These are phyloP conservation scores for Pocillopora meandrina DNA, from an alignment of 92 coral and sea anemone genomes.

Conservation along the genomic window DNA sequence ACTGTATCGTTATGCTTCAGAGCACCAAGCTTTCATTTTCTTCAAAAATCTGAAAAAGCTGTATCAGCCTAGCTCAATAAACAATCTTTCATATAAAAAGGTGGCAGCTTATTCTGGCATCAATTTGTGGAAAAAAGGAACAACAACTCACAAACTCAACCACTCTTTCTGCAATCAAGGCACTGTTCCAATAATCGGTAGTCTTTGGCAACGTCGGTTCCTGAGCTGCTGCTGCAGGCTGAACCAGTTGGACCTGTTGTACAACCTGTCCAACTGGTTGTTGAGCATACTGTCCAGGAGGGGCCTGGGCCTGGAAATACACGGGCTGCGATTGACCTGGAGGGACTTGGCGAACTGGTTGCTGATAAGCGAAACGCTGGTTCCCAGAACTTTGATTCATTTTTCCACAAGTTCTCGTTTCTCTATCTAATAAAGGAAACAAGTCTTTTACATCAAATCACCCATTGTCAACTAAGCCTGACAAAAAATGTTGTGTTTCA, in stretches of 20 bases:
- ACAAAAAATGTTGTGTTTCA: too few species aligned
- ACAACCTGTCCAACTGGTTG: background rate
- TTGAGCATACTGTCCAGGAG: background rate
- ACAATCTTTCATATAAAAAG: too few species aligned
- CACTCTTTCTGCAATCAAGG: background rate
- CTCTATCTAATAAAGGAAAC: background rate
- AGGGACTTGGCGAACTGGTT: background rate
- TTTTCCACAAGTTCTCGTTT: background rate
- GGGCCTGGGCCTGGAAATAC: background rate
- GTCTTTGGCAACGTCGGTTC: background rate
- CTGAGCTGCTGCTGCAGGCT: background rate
- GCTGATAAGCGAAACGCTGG: background rate
- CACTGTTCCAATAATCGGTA: background rate
- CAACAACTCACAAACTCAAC: slow-evolving; percentile 5
- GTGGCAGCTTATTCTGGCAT: background rate
- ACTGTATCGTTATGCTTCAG: too few species aligned
- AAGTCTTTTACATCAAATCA: background rate
- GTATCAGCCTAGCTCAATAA: too few species aligned
- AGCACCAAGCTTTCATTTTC: too few species aligned
- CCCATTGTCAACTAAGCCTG: background rate
- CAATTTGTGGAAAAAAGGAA: background rate
- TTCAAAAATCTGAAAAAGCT: too few species aligned
- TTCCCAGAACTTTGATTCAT: background rate
- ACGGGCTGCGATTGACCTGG: background rate
- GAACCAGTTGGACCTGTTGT: background rate